Evolutionary conservation across 2,797 vertebrate genomes (phyloP), one percentile per base, ranked within the genome.

Genomic region (Leuciscus waleckii): DNA sequence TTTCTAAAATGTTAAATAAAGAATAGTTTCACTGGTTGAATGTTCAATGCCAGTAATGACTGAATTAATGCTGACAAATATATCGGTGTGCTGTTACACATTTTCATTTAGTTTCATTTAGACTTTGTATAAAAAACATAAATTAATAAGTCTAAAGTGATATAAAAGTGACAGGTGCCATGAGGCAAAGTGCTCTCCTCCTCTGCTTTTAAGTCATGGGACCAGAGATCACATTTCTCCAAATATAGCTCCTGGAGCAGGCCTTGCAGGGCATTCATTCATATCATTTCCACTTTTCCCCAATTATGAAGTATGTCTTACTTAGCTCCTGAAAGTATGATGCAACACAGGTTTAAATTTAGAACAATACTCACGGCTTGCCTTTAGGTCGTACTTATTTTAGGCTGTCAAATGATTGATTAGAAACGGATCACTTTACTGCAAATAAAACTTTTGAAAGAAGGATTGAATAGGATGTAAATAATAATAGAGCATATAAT

Each of bases 261-360:
- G 54, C 74, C 56, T 83, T 86, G 65, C 77, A 83, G 17, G 69
- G 69, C 39, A 80, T 29, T 65, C 81, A 88, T 81, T 90, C 77
- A 92, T 90, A 90, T 89, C 71, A 80, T 88, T 87, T 89, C 54
- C 78, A 76, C 86, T 89, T 84, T 88, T 79, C 83, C 89, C 71
- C 87, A 86, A 85, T 86, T 82, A 89, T 73, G 88, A 77, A 67
- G 43, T 43, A 71, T 80, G 61, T 43, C 74, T 89, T 84, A 82
- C 10, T 85, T 70, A 68, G 63, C 63, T 90, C 49, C 74, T n/a
- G 86, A 90, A 89, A 82, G 71, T 65, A 90, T 92, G 90, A 93
- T 83, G 86, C 87, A 91, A 88, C 83, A 67, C 14, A 35, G 67
- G 29, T 84, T 78, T 75, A 86, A 51, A 90, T 92, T 91, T 91